These are phyloP conservation scores for Ricordea florida DNA, from an alignment of 92 coral and sea anemone genomes.

Conservation along the genomic window DNA sequence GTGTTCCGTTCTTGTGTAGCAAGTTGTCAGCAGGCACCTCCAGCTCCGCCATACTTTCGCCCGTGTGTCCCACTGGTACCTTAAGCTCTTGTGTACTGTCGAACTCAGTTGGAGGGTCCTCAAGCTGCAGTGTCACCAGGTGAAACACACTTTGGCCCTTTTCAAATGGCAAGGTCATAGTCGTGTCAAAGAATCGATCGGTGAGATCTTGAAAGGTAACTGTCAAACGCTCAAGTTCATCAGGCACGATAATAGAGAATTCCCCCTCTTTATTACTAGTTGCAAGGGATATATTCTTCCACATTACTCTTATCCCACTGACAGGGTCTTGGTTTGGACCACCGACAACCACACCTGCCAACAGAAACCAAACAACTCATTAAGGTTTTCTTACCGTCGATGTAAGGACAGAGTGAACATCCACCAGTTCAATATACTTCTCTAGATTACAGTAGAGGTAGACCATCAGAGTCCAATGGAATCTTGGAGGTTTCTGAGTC, in stretches of 20 bases:
- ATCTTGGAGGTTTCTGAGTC: too few relatives aligned
- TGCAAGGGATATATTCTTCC: not conserved
- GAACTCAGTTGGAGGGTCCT: constrained; percentile 12
- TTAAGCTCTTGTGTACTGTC: not conserved
- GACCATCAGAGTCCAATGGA: too few relatives aligned
- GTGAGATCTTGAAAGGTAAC: constrained; percentile 1
- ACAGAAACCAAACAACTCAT: not conserved
- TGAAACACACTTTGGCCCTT: not conserved
- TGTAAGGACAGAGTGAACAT: too few relatives aligned
- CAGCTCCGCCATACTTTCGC: constrained; percentile 27
- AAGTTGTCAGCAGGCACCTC: constrained; percentile 57
- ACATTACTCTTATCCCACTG: not conserved
- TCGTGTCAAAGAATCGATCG: not conserved
- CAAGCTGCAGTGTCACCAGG: not conserved
- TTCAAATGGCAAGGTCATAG: not conserved
- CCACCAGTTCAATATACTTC: too few relatives aligned
- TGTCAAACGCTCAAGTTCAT: not conserved
- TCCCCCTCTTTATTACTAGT: not conserved
- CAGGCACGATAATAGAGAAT: not conserved
- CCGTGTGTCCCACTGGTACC: constrained; percentile 5
- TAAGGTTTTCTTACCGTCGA: too few relatives aligned
- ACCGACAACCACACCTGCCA: not conserved
- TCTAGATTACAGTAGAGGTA: too few relatives aligned
- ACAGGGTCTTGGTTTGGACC: not conserved
- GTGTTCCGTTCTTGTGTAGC: constrained; percentile 26